Evolutionary conservation across 2,888 invertebrate genomes (phyloP).

Genomic region (Cerceris rybyensis): DNA sequence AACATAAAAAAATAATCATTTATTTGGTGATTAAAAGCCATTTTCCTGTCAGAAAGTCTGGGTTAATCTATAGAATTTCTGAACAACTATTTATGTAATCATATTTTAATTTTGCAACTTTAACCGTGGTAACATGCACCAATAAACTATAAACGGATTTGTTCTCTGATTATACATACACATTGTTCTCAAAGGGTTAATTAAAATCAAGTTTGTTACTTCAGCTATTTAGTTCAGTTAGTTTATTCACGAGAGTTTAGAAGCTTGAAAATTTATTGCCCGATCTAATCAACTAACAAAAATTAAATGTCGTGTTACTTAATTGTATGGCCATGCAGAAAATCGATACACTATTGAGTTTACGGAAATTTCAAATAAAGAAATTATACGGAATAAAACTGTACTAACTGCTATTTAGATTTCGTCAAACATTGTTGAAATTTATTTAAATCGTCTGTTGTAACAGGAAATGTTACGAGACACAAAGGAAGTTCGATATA

Average conservation of each 20-base stretch:
- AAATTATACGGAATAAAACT: constrained; percentile 18
- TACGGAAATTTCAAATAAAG: constrained; percentile 1
- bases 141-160: too few relatives aligned
- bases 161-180: too few relatives aligned
- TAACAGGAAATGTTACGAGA: constrained; percentile 13
- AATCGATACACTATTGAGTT: background rate
- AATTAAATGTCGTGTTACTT: background rate
- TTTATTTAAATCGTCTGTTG: background rate
- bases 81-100: too few relatives aligned
- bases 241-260: background rate
- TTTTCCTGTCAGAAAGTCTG: too few relatives aligned
- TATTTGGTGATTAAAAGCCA: too few relatives aligned
- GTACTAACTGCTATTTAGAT: constrained; percentile 1
- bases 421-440: background rate
- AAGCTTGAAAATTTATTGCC: constrained; percentile 1
- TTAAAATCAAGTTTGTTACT: too few relatives aligned
- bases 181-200: too few relatives aligned
- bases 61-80: too few relatives aligned
- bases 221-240: background rate
- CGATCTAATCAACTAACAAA: background rate
- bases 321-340: constrained; percentile 18
- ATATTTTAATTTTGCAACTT: too few relatives aligned
- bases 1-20: too few relatives aligned
- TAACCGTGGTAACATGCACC: too few relatives aligned
- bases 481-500: constrained; percentile 16